These are phyloP conservation scores for Trididemnum nubilum DNA, from an alignment of 23 tunicate genomes.

Conservation along the genomic window DNA sequence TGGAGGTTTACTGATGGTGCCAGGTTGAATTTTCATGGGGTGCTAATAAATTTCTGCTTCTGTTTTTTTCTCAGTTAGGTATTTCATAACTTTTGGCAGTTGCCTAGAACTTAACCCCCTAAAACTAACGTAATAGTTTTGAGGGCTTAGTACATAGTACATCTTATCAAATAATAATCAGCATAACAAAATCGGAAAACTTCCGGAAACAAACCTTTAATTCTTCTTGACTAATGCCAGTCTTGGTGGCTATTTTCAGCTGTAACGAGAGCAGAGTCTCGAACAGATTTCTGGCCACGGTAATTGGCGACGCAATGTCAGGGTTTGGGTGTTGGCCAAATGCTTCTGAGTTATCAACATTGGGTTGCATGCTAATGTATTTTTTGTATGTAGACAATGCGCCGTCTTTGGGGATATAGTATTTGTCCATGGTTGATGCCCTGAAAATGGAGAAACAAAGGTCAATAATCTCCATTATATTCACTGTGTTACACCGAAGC, in stretches of 20 bases:
- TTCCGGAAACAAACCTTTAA: slow-evolving; percentile 52
- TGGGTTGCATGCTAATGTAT: slow-evolving; percentile 95
- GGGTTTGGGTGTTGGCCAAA: slow-evolving; percentile 99
- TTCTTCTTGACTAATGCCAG: slow-evolving; percentile 99
- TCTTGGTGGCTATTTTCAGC: slow-evolving; percentile 87
- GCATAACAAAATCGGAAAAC: neutral
- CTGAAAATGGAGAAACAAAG: too few relatives aligned
- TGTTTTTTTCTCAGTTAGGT: too few relatives aligned
- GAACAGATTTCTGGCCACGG: slow-evolving; percentile 93
- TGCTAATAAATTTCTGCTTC: too few relatives aligned
- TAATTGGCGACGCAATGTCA: slow-evolving; percentile 98
- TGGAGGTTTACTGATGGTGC: too few relatives aligned
- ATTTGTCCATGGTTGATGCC: slow-evolving; percentile 93
- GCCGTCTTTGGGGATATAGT: slow-evolving; percentile 97
- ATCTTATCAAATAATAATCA: too few relatives aligned
- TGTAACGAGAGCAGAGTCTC: slow-evolving; percentile 98
- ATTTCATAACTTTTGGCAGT: too few relatives aligned
- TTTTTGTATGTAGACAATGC: slow-evolving; percentile 88
- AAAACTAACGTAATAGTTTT: neutral
- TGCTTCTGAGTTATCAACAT: slow-evolving; percentile 98
- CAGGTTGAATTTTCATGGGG: too few relatives aligned
- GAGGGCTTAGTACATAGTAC: too few relatives aligned
- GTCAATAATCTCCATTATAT: neutral
- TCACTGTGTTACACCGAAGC: neutral
- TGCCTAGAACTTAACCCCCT: neutral